A percentile compares a stretch with the other conserved stretches of the same genome.
Evolutionary conservation across 1,140 invertebrate genomes (phyloP).

Genomic region (Drosophila leontia): DNA sequence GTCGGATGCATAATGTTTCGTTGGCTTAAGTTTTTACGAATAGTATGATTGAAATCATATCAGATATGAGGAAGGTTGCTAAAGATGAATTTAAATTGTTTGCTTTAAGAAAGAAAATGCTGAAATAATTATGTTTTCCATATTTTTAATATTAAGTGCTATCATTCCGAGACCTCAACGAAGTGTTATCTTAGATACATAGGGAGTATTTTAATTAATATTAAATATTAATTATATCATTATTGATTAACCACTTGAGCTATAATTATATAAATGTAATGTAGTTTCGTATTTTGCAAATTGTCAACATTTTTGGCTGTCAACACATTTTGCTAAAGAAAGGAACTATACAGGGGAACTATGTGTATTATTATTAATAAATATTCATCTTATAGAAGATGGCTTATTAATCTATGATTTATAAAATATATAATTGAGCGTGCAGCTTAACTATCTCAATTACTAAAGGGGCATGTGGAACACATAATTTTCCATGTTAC

Average conservation of each 20-base stretch:
- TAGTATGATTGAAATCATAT: background rate
- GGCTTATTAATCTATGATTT: background rate
- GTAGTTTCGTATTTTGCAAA: background rate
- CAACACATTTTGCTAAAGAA: background rate
- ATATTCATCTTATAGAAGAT: background rate
- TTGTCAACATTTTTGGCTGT: background rate
- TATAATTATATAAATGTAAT: background rate
- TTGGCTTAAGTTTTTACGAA: constrained; percentile 1
- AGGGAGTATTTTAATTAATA: background rate
- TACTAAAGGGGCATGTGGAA: background rate
- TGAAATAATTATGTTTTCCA: background rate
- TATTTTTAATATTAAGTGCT: background rate
- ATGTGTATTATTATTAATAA: background rate
- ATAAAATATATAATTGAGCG: background rate
- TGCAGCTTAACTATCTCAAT: background rate
- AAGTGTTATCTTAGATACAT: no score
- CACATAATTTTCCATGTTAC: background rate
- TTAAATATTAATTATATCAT: background rate
- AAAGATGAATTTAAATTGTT: no score
- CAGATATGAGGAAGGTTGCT: background rate
- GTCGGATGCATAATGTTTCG: constrained; percentile 25
- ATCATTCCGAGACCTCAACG: background rate
- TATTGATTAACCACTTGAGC: no score
- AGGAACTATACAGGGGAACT: background rate
- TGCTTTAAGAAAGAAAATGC: background rate